Evolutionary conservation across 2,797 vertebrate species (phyloP), one percentile per base, ranked within the genome.

Genomic region (Sphaeramia orbicularis): DNA sequence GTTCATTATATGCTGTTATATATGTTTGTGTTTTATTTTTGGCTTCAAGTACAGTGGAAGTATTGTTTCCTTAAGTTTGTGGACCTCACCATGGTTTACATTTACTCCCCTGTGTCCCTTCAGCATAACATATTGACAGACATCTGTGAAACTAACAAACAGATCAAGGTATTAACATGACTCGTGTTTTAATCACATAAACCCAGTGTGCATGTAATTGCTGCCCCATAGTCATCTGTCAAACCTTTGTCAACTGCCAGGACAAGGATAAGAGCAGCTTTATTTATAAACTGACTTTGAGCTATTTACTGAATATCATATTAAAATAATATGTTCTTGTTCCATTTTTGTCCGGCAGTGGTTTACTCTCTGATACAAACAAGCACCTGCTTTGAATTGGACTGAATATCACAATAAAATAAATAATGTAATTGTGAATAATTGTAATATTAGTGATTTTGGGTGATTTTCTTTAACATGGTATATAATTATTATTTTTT

Each of bases 371-470:
- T 47, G 36, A 27, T 27, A 27, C 59, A 19, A 37, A 16, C 41
- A 37, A 24, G 49, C 13, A 27, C 9, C 60, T 8, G 38, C 11
- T 10, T 30, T 30, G 15, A 27, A 36, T 41, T 48, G 18, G 38
- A 19, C 19, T 11, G 24, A 60, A 51, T n/a, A 54, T 21, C 41
- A 50, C 37, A 38, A 48, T 32, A 45, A 64, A 61, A 45, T 52
- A 16, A 45, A 56, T 55, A 10, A 30, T 30, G 65, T 54, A 21
- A 53, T 56, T 48, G 65, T 69, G 55, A 59, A 60, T 35, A 61
- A 45, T 15, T 62, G 48, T 50, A 52, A 67, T 32, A 30, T 21
- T 2, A 49, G 59, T 56, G 49, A 51, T 14, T 47, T 27, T 41
- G 16, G 49, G 38, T 18, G 27, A 52, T 30, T 49, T 50, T 37